Evolutionary conservation across 2,113 vertebrate species (phyloP), one percentile per base, ranked within the genome.

Genomic region (Cynoglossus semilaevis): DNA sequence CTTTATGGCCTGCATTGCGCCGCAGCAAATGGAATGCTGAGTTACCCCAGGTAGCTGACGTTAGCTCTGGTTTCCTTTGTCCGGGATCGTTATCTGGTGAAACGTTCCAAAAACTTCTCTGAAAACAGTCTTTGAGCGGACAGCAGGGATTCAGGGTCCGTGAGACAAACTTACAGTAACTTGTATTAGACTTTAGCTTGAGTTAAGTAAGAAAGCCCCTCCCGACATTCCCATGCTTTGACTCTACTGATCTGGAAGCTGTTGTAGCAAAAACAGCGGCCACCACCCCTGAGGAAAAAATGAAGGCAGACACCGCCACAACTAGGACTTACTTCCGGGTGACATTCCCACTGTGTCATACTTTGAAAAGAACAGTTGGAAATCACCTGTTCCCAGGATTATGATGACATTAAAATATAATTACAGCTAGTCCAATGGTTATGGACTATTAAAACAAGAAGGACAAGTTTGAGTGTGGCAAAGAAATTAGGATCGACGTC

Each of bases 1-100:
- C 91, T 97, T 97, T 85, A 98, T 97, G 92, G 95, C 95, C 93
- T 98, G 95, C 95, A 97, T 96, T 63, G 85, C 79, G 74, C 63
- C 74, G 82, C 66, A 29, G 77, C 66, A 64, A 10, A 12, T 67
- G 72, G 80, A 90, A 82, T 81, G 64, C 79, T 76, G 72, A 47
- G 77, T 74, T 82, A 83, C 76, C 82, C 59, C 71, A 48, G 37
- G 79, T 61, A 80, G 79, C 82, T 89, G 81, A 64, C 70, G 83
- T 82, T 81, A 81, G 80, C 81, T 78, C 71, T 77, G 73, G 65
- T 71, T 81, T 80, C 67, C 86, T 88, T 88, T 86, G 85, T 86
- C 85, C 82, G 67, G 79, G 48, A 18, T 71, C 22, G 59, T 17
- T 77, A 71, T 49, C 13, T 34, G 66, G 35, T 15, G 57, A 74